Evolutionary conservation across 2,797 vertebrate species (phyloP), one percentile per base, ranked within the genome.

Genomic region (Crocodylus rhombifer): DNA sequence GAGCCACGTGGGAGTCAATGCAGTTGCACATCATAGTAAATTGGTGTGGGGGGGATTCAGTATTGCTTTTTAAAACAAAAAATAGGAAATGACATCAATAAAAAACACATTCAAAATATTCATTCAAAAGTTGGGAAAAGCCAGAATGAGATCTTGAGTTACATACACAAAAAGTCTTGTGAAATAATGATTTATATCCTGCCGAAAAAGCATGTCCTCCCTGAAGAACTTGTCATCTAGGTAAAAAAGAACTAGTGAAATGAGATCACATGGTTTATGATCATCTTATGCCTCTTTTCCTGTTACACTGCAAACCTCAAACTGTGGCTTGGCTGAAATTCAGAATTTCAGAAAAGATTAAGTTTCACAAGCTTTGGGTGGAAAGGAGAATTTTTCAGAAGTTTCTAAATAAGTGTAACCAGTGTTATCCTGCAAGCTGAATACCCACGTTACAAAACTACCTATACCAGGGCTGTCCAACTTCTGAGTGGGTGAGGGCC

Each of bases 241-340:
- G 71, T 90, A 94, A 95, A 94, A 51, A 7, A 95, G 71, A 95
- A 92, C 92, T 86, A 84, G 60, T 92, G 82, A 65, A 88, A 90
- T n/a, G 28, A 94, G 76, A 33, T 12, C 0, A 0, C 55, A 93
- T 91, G 87, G 28, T 85, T 77, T 90, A 64, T 75, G 42, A 10
- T 9, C 42, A 42, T 42, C 42, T 42, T 42, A 42, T 42, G 42
- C 42, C 42, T 42, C 42, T 42, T 42, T 42, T 42, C 42, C 7
- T 42, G 42, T 42, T 42, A 42, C 42, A 42, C 42, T 42, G 42
- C 42, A 42, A 42, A 42, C 42, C 42, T 42, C 87, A 93, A 92
- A 79, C 33, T 83, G 56, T 62, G 94, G 36, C 77, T 57, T 77
- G 12, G 56, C 79, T 94, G 82, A 86, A 81, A 14, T 6, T 0